Conservation (phyloP, 2,888 invertebrate genomes). For the Myopa testacea region DNA sequence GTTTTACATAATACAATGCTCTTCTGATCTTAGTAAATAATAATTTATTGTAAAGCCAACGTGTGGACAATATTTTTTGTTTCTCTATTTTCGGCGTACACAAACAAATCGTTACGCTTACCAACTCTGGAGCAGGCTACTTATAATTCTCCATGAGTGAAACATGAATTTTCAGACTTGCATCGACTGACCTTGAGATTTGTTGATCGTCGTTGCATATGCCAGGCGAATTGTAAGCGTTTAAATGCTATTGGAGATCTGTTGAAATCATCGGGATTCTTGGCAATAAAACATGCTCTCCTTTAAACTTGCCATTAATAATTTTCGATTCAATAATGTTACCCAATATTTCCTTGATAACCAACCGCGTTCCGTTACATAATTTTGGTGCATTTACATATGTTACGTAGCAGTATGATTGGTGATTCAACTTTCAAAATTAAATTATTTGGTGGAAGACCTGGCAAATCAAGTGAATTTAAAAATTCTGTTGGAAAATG, state of each 20-base stretch:
- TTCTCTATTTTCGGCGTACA: background rate
- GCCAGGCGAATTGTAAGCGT: too few species aligned
- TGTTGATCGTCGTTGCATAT: background rate
- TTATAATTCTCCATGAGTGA: background rate
- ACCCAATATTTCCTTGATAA: too few species aligned
- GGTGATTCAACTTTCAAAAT: slow-evolving; percentile 12
- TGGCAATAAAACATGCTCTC: too few species aligned
- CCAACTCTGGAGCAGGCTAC: background rate
- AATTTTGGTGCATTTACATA: too few species aligned
- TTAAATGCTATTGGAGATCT: too few species aligned
- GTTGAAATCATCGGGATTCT: too few species aligned
- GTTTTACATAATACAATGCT: too few species aligned
- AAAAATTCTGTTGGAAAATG: slow-evolving; percentile 22
- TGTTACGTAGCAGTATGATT: background rate
- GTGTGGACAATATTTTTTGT: background rate
- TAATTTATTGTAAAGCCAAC: background rate
- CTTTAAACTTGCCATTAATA: background rate
- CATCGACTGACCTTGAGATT: background rate
- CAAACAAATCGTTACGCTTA: background rate
- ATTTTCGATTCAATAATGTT: too few species aligned
- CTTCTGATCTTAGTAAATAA: too few species aligned
- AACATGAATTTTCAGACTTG: background rate
- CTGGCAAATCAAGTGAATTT: slow-evolving; percentile 16
- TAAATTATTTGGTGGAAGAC: slow-evolving; percentile 7
- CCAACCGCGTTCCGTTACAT: too few species aligned